Evolutionary conservation across 2,113 vertebrate genomes (phyloP).

Genomic region (Notarius lentiginosus): DNA sequence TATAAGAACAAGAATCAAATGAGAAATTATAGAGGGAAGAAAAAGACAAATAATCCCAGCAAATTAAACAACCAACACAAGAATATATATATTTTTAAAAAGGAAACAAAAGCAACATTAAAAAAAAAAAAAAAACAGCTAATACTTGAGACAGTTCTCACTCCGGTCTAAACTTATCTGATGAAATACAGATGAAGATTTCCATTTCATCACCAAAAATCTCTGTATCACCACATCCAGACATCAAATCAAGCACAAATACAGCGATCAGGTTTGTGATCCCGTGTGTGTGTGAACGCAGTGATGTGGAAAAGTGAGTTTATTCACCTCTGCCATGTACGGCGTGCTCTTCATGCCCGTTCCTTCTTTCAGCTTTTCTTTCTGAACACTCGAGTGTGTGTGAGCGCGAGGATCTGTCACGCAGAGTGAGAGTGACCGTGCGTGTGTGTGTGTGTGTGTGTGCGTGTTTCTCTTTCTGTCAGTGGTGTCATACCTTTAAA

Average conservation of each 20-base stretch:
- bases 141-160: neutral
- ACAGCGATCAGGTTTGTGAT: neutral
- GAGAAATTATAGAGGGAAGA: neutral
- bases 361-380: slow-evolving; percentile 43
- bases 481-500: slow-evolving; percentile 52
- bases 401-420: slow-evolving; percentile 4
- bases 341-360: slow-evolving; percentile 42
- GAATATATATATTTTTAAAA: neutral
- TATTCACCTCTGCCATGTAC: slow-evolving; percentile 77
- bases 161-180: neutral
- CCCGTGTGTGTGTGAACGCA: neutral
- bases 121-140: neutral
- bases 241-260: neutral
- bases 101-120: neutral
- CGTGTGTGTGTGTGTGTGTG: slow-evolving; percentile 31
- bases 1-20: neutral
- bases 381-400: slow-evolving; percentile 21
- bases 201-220: neutral
- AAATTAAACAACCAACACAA: neutral
- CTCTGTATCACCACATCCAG: neutral
- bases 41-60: neutral
- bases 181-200: neutral
- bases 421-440: slow-evolving; percentile 27
- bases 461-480: slow-evolving; percentile 41
- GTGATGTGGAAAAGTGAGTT: neutral